These are phyloP conservation scores for Prionace glauca DNA, from an alignment of 2,797 vertebrate species.

Conservation along the genomic window DNA sequence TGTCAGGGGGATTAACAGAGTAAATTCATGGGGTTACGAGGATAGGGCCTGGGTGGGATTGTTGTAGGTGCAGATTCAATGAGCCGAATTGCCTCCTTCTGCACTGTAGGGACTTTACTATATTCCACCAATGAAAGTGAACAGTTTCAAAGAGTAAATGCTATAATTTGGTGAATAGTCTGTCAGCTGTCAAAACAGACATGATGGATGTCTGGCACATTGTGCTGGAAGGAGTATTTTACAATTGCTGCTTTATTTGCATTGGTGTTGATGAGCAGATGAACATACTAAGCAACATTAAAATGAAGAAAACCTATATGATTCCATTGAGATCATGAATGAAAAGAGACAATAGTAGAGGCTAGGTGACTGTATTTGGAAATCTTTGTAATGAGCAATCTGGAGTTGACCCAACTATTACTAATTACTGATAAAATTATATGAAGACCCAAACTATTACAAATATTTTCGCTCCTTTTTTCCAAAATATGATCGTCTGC, in stretches of 20 bases:
- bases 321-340: background rate
- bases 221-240: background rate
- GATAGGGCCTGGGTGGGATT: too few relatives aligned
- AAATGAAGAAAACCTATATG: background rate
- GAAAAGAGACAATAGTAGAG: background rate
- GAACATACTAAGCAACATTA: background rate
- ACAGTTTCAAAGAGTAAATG: background rate
- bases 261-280: background rate
- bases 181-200: background rate
- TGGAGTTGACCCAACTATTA: background rate
- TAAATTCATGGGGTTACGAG: too few relatives aligned
- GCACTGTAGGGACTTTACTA: too few relatives aligned
- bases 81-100: too few relatives aligned
- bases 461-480: background rate
- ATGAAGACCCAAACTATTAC: background rate
- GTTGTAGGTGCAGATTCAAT: too few relatives aligned
- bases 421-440: background rate
- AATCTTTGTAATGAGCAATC: background rate
- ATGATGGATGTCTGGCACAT: background rate
- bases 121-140: background rate
- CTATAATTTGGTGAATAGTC: background rate
- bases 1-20: too few relatives aligned
- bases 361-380: background rate
- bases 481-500: background rate
- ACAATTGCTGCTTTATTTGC: background rate